These are phyloP conservation scores for Smutsia temminckii DNA, from an alignment of 2,797 vertebrate species.

Conservation along the genomic window DNA sequence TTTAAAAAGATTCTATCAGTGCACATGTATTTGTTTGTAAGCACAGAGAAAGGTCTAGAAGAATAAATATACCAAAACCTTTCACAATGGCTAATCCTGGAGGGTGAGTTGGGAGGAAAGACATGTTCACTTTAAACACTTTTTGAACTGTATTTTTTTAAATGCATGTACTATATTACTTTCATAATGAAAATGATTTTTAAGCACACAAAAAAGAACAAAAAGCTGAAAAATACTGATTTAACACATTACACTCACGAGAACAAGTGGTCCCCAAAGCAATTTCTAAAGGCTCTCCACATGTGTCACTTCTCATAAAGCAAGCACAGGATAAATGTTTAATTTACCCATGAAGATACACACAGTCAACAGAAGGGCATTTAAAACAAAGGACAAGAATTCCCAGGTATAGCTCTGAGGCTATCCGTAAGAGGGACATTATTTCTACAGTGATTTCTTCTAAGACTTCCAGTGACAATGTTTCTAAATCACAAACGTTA, in stretches of 20 bases:
- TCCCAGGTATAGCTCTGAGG: background rate
- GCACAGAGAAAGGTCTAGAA: background rate
- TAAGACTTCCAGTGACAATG: accelerated
- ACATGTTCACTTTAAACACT: accelerated
- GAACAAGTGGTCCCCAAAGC: background rate
- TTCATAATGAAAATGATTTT: background rate
- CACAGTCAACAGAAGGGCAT: too few relatives aligned
- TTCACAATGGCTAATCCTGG: background rate
- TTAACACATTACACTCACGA: background rate
- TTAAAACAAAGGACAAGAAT: background rate
- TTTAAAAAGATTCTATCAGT: background rate
- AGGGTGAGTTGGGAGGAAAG: accelerated
- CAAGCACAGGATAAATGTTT: too few relatives aligned
- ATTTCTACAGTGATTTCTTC: background rate
- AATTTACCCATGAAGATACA: background rate
- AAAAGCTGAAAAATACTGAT: background rate
- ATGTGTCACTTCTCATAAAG: background rate
- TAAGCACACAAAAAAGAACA: background rate
- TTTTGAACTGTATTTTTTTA: background rate
- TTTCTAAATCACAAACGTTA: background rate
- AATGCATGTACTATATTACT: background rate
- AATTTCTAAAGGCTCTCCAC: background rate
- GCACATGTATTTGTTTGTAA: background rate
- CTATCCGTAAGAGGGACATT: background rate
- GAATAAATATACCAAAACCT: background rate